Evolutionary conservation across 2,113 vertebrate genomes (phyloP), one percentile per base, ranked within the genome.

Genomic region (Nicator chloris): DNA sequence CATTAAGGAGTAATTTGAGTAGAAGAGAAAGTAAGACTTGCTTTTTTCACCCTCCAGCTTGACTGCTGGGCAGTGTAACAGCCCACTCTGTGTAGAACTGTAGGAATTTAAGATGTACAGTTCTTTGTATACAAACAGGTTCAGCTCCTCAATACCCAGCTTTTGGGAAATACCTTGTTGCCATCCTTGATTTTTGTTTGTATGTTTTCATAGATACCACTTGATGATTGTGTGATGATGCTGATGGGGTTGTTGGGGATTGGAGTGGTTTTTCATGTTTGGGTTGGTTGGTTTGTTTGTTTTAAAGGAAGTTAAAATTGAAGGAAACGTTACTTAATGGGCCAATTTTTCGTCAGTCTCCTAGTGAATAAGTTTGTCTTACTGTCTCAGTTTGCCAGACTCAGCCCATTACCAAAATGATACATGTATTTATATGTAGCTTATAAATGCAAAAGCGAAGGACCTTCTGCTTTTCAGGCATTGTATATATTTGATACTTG

Each of bases 21-120:
- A 82, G 59, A 76, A 82, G 24, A 69, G 54, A 93, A 82, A 57
- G n/a, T 9, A 54, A 75, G 9, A 45, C 13, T 69, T 92, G 8
- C 6, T 13, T 31, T 33, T 80, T 10, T 8, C 2, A 6, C 7
- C 15, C 15, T 49, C 15, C 2, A 2, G 1, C 15, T 64, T 57
- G 35, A 22, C n/a, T 94, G 19, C 49, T 63, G 39, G 35, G 15
- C 28, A 72, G 4, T 70, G 44, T 56, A 75, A 63, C 45, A 60
- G 10, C 64, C 50, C 31, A 35, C 31, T 81, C 54, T 92, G 33
- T 66, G 20, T 47, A 71, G 44, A 88, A 20, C 28, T 80, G 37
- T 39, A 63, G 31, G 28, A 35, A 66, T 83, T 92, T 28, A 42
- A 76, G 66, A 73, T 14, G 5, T 69, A 4, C 28, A 20, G 11